Evolutionary conservation across 2,888 invertebrate genomes (phyloP).

Genomic region (Cybosia mesomella): DNA sequence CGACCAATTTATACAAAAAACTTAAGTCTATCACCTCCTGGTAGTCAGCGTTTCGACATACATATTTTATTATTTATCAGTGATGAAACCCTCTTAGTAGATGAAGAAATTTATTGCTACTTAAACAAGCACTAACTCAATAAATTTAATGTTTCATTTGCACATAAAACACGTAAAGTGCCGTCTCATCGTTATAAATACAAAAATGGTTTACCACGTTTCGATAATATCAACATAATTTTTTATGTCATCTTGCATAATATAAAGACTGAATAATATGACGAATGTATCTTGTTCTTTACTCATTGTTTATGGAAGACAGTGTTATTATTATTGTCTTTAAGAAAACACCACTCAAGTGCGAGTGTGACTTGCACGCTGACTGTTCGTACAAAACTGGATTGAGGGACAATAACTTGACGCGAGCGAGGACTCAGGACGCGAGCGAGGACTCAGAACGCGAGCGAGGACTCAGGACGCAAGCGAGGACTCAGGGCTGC

Average conservation of each 20-base stretch:
- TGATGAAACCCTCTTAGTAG: conserved; percentile 1
- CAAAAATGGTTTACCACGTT: not conserved
- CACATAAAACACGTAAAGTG: not conserved
- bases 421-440: too few relatives aligned
- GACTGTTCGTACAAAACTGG: too few relatives aligned
- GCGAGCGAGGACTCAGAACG: too few relatives aligned
- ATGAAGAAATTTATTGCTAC: not conserved
- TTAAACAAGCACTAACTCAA: not conserved
- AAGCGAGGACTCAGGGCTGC: too few relatives aligned
- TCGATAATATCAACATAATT: conserved; percentile 4
- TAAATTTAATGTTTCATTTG: not conserved
- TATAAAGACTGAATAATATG: too few relatives aligned
- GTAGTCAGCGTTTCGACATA: not conserved
- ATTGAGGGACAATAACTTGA: too few relatives aligned
- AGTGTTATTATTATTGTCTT: too few relatives aligned
- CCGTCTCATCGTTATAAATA: not conserved
- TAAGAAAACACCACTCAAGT: too few relatives aligned
- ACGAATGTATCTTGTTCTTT: too few relatives aligned
- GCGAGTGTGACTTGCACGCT: too few relatives aligned
- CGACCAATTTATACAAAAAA: not conserved
- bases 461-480: too few relatives aligned
- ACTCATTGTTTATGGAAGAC: too few relatives aligned
- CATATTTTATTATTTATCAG: not conserved
- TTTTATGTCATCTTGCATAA: not conserved
- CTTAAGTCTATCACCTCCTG: not conserved